Percentiles rank a stretch among this genome's conserved stretches.
Conservation (phyloP, 2,888 invertebrate genomes). For the Ypsolopha scabrella region DNA sequence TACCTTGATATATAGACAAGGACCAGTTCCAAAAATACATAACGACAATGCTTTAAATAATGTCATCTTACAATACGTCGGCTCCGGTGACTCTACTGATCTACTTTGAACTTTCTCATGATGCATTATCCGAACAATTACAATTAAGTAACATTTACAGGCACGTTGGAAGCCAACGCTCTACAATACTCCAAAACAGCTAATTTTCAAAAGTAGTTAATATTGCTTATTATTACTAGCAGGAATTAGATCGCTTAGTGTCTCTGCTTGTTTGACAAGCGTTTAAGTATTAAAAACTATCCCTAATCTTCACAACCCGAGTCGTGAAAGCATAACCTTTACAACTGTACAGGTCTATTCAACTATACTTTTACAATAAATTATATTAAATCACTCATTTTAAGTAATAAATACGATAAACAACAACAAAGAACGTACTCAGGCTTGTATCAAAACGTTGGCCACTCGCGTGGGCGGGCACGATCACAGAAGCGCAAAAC, state of each 20-base stretch:
- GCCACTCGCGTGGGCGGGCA: background rate
- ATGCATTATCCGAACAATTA: background rate
- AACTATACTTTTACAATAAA: constrained; percentile 32
- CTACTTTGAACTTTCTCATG: constrained; percentile 3
- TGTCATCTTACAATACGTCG: too few relatives aligned
- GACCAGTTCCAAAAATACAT: background rate
- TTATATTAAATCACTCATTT: constrained; percentile 52
- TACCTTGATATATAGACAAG: background rate
- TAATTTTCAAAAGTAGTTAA: constrained; percentile 6
- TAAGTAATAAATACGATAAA: constrained; percentile 61
- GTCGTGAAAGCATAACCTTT: constrained; percentile 20
- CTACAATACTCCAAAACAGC: constrained; percentile 1
- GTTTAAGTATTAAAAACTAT: constrained; percentile 31
- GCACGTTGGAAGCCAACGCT: background rate
- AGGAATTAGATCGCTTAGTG: constrained; percentile 35
- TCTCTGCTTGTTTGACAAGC: constrained; percentile 66
- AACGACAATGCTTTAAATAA: too few relatives aligned
- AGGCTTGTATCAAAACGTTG: constrained; percentile 18
- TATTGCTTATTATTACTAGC: constrained; percentile 46
- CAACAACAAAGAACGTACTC: constrained; percentile 35
- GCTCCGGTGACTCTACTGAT: background rate
- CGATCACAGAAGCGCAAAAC: background rate
- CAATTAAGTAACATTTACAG: constrained; percentile 2
- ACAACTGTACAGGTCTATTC: constrained; percentile 17
- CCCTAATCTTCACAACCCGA: constrained; percentile 2